Base-by-base conservation (phyloP, 2,888 invertebrate genomes). In the Acronicta leporina region DNA sequence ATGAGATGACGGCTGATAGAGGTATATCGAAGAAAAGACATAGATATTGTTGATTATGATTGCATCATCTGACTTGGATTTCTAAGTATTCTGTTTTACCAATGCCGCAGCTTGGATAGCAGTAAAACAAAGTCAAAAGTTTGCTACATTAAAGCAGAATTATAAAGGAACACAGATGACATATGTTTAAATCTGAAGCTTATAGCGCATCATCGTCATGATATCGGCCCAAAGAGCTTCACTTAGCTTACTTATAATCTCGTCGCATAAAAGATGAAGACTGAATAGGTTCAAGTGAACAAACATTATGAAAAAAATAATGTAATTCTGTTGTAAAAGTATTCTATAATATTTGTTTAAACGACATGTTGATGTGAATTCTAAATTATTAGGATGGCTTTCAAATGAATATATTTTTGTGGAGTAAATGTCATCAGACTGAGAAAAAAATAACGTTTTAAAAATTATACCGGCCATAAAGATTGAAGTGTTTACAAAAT, bases 351-450 rank as follows among this genome's bases (percentile, higher is more conserved):
- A 35, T 35, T 0, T 13, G 11, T 35, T 1, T 20, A 13, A 25
- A 43, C 16, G 10, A 38, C 10, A 5, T 38, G 16, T 6, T 20
- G 42, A 40, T 42, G 33, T 33, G 11, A 63, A 2, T 11, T 13
- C 1, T 46, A n/a, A 69, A 27, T 30, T 63, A 63, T 51, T 20
- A 38, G 1, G 5, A 41, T 48, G 56, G 50, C 40, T 9, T 43
- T 27, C 11, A 14, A 27, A 56, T 63, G 11, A 41, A 63, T 51
- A 9, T 25, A 5, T 25, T 38, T 14, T 4, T 27, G 13, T 25
- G 20, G 46, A n/a, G n/a, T n/a, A 27, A 33, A 45, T 33, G 27
- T 15, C 9, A 35, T 35, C 15, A 45, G 49, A 15, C 35, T 13
- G 5, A 16, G 3, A 53, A 54, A 13, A 20, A 44, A 35, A 27